A percentile compares a stretch with the other conserved stretches of the same genome.
These are phyloP conservation scores for Gadopsis bispinosus DNA, from an alignment of 2,797 vertebrate genomes.

Conservation along the genomic window DNA sequence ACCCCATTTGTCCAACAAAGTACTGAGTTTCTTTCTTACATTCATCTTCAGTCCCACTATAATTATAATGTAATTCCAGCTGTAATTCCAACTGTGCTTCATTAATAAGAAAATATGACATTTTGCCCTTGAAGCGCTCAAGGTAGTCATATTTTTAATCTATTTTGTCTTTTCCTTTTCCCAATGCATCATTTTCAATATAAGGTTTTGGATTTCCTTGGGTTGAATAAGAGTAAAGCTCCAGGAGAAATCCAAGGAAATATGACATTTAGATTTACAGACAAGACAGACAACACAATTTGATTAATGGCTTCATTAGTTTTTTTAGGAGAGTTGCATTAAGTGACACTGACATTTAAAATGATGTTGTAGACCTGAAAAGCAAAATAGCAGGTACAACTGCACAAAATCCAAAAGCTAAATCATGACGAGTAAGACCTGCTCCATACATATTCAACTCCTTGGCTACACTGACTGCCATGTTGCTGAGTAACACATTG, in stretches of 20 bases:
- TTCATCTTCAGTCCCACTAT: background rate
- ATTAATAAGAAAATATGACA: background rate
- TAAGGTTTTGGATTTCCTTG: background rate
- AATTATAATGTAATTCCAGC: background rate
- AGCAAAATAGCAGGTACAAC: background rate
- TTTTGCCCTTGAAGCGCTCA: background rate
- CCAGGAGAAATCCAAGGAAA: background rate
- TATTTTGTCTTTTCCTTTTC: constrained; percentile 7
- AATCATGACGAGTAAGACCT: background rate
- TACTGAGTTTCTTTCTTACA: background rate
- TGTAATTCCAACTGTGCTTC: background rate
- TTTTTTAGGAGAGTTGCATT: background rate
- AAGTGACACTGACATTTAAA: constrained; percentile 4
- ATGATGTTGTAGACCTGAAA: background rate
- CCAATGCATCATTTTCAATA: background rate
- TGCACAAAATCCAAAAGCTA: background rate
- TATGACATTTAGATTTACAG: background rate
- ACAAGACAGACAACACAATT: background rate
- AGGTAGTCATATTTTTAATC: background rate
- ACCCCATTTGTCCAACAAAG: background rate
- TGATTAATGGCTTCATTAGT: background rate
- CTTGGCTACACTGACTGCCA: background rate
- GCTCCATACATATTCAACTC: background rate
- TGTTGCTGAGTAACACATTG: background rate
- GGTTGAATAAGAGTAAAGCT: background rate